Evolutionary conservation across 1,140 invertebrate genomes (phyloP).

Genomic region (Phortica variegata): DNA sequence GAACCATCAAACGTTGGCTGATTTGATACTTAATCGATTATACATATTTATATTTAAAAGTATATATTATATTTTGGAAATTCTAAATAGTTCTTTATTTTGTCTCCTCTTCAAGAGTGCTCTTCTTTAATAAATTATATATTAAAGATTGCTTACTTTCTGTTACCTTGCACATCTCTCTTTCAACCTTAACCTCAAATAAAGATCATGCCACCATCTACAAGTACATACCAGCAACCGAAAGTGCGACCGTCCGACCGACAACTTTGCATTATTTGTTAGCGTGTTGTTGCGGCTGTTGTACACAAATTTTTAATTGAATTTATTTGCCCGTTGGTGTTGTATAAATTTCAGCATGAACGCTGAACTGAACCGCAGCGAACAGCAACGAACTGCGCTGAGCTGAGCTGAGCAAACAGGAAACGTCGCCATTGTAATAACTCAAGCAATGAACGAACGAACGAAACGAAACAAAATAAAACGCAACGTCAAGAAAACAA

Average conservation of each 20-base stretch:
- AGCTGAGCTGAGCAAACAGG: no score
- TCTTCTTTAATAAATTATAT: not conserved
- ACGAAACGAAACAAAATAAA: not conserved
- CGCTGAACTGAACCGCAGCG: no score
- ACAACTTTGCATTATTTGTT: not conserved
- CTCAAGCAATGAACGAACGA: slow-evolving; percentile 34
- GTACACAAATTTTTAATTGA: slow-evolving; percentile 25
- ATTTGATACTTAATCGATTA: not conserved
- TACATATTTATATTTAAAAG: not conserved
- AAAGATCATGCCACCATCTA: no score
- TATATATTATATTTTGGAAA: not conserved
- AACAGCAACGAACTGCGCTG: no score
- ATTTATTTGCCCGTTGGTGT: slow-evolving; percentile 25
- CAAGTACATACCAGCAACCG: no score
- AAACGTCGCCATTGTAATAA: slow-evolving; percentile 33
- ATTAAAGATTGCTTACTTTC: no score
- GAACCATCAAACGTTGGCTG: not conserved
- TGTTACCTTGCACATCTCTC: no score
- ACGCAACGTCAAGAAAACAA: slow-evolving; percentile 2
- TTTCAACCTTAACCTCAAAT: no score
- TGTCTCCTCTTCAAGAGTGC: not conserved
- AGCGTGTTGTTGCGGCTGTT: not conserved
- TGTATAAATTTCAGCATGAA: slow-evolving; percentile 22
- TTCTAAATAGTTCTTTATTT: not conserved
- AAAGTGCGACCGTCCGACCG: no score